Base-by-base conservation (phyloP, 2,113 vertebrate species). In the Nycticryphes semicollaris region DNA sequence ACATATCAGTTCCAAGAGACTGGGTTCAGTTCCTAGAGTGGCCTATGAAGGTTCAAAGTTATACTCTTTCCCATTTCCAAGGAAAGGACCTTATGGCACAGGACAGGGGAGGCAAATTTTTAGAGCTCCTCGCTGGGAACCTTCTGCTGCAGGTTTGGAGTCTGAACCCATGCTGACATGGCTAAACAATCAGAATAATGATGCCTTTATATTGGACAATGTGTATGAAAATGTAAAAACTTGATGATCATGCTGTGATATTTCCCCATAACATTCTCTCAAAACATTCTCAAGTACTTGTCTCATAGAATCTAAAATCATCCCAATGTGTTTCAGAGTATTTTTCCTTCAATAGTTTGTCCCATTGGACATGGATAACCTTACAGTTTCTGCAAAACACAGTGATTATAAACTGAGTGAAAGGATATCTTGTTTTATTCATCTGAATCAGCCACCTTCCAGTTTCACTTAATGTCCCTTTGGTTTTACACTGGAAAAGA, bases 161-260 rank as follows among this genome's bases (percentile, higher is more conserved):
- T 83, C 79, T 59, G 51, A 85, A 59, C 50, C 3, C 35, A 11
- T 39, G 6, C 4, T 70, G 31, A 53, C 56, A 12, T 23, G 9
- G 8, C 23, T 41, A 28, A 4, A 3, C 53, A 72, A 60, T 45
- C 37, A 66, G 21, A 57, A 3, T 37, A 87, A 66, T 1, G 2
- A 48, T 22, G 72, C 4, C 12, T 74, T 59, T 45, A 39, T 33
- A 41, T 12, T 30, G 11, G 45, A 47, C 22, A 57, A 35, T 17
- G 8, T 24, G 18, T 43, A 41, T 7, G 12, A 59, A 72, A 76
- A 68, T 33, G 11, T 43, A 67, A 87, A 60, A 57, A 12, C 3
- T 51, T 0, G 0, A 28, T n/a, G 63, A 48, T 10, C 2, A 1
- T 74, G 18, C 13, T 43, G 23, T 14, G 10, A 33, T 85, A 35